These are phyloP conservation scores for Sus cebifrons DNA, from an alignment of 2,797 vertebrate species.

Conservation along the genomic window DNA sequence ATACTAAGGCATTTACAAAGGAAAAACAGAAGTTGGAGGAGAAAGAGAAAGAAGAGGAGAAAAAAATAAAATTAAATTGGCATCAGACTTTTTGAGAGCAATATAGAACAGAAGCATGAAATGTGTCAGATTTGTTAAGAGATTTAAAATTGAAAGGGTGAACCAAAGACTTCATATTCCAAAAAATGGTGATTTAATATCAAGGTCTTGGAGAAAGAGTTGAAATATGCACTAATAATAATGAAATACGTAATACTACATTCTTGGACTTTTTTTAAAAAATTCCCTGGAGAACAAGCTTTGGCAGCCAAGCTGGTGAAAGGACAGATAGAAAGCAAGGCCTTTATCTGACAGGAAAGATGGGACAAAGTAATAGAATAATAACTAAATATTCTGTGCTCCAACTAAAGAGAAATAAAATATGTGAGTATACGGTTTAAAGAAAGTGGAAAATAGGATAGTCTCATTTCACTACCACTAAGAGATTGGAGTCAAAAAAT, in stretches of 20 bases:
- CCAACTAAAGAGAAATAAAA: not conserved
- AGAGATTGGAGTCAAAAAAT: not conserved
- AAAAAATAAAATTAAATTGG: not conserved
- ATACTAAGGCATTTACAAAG: not conserved
- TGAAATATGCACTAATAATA: not conserved
- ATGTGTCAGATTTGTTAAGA: not conserved
- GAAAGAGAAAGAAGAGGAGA: not conserved
- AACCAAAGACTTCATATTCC: not conserved
- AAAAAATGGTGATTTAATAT: not conserved
- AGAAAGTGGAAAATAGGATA: not conserved
- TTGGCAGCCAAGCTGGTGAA: not conserved
- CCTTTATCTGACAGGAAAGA: not conserved
- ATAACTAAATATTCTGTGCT: not conserved
- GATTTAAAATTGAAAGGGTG: not conserved
- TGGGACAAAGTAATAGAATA: not conserved
- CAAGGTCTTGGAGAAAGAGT: not conserved
- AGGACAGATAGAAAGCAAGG: not conserved
- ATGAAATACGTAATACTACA: not conserved
- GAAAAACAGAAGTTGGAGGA: not conserved
- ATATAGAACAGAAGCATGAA: not conserved
- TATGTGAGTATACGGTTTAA: not conserved
- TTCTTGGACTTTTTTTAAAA: not conserved
- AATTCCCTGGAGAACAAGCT: not conserved
- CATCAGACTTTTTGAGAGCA: not conserved
- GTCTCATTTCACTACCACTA: not conserved